Percentiles rank a stretch among this genome's conserved stretches.
Conservation (phyloP, 64 coral and sea anemone genomes). For the Porites australiensis region DNA sequence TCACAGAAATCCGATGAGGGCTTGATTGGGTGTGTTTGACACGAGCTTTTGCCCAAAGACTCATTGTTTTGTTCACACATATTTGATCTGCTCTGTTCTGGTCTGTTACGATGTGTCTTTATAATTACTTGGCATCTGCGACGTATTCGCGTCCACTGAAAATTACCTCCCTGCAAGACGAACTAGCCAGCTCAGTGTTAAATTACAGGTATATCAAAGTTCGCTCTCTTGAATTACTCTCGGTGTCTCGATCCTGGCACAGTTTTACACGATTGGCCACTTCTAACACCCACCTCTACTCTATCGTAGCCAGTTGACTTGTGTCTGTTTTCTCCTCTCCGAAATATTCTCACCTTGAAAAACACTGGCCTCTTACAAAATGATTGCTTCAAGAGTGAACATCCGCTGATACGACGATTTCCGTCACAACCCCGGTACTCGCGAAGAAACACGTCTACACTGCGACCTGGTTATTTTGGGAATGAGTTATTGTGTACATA, state of each 20-base stretch:
- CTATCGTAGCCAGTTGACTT: neutral
- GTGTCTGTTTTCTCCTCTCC: constrained; percentile 1
- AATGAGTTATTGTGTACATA: constrained; percentile 63
- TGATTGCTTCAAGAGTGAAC: neutral
- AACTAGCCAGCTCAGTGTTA: neutral
- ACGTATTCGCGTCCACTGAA: neutral
- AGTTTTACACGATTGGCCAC: constrained; percentile 8
- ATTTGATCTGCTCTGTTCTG: neutral
- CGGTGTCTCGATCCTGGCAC: neutral
- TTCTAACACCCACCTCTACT: neutral
- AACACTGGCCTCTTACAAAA: neutral
- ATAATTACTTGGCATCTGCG: neutral
- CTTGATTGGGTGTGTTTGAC: constrained; percentile 19
- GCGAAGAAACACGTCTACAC: constrained; percentile 31
- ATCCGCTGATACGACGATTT: neutral
- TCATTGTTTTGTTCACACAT: constrained; percentile 30
- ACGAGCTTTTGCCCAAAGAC: neutral
- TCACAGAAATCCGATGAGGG: neutral
- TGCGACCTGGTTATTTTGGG: constrained; percentile 50
- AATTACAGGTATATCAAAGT: neutral
- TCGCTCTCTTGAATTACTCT: neutral
- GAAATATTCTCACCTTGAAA: neutral
- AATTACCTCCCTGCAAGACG: neutral
- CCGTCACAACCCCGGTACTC: neutral
- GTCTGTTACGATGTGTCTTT: neutral